A percentile compares a stretch with the other conserved stretches of the same genome.
These are phyloP conservation scores for Pseudomyrmex dendroicus DNA, from an alignment of 1,140 invertebrate genomes.

Conservation along the genomic window DNA sequence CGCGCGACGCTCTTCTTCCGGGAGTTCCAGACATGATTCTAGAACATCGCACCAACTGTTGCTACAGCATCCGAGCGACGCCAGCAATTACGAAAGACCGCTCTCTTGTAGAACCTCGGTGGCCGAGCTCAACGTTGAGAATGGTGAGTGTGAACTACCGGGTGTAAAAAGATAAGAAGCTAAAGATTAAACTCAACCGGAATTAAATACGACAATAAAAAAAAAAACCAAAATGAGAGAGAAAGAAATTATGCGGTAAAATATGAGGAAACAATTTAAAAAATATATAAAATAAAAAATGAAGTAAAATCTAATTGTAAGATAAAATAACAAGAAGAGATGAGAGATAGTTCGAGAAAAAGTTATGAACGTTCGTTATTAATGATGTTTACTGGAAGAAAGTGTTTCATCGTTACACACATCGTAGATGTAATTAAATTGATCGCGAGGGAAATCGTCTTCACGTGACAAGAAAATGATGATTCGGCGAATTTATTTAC, in stretches of 20 bases:
- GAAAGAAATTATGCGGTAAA: not conserved
- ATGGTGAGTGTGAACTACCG: conserved; percentile 76
- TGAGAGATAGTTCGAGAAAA: not conserved
- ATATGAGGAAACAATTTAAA: not conserved
- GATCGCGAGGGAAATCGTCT: too few species aligned
- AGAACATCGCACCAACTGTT: conserved; percentile 87
- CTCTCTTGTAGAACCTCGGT: conserved; percentile 76
- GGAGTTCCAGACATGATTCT: conserved; percentile 79
- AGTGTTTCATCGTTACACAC: too few species aligned
- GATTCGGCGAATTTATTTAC: too few species aligned
- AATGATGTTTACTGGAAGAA: too few species aligned
- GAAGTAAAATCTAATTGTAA: not conserved
- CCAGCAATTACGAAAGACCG: conserved; percentile 81
- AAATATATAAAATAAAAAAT: not conserved
- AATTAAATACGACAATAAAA: not conserved
- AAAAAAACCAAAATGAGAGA: not conserved
- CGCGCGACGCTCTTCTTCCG: conserved; percentile 87
- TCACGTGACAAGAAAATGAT: too few species aligned
- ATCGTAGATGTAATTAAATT: too few species aligned
- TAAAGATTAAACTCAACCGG: too few species aligned
- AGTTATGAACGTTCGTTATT: too few species aligned
- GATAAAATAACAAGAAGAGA: not conserved
- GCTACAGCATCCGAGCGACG: conserved; percentile 88
- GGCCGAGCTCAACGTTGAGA: conserved; percentile 80
- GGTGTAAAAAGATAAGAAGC: too few species aligned